Evolutionary conservation across 2,888 invertebrate species (phyloP).

Genomic region (Atrina japonica): DNA sequence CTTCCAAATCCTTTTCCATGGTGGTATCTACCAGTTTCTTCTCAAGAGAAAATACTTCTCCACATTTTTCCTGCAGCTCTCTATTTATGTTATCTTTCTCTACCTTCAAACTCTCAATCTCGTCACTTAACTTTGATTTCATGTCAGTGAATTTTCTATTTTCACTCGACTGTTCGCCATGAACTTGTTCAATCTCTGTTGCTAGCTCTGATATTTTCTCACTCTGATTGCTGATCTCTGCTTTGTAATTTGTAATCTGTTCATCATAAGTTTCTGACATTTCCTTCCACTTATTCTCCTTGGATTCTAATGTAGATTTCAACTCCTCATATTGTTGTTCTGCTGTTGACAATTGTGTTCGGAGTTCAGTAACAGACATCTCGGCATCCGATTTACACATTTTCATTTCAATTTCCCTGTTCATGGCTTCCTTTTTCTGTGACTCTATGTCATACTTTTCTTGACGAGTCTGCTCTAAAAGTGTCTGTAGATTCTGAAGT

Average conservation of each 20-base stretch:
- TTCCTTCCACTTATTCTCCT: slow-evolving; percentile 33
- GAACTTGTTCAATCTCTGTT: slow-evolving; percentile 14
- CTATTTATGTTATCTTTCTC: slow-evolving; percentile 21
- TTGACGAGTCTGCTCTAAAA: slow-evolving; percentile 29
- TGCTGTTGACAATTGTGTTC: slow-evolving; percentile 19
- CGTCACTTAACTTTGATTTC: slow-evolving; percentile 13
- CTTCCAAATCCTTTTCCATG: slow-evolving; percentile 16
- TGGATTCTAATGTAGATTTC: slow-evolving; percentile 26
- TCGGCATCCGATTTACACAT: slow-evolving; percentile 34
- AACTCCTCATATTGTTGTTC: slow-evolving; percentile 20
- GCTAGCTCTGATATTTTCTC: slow-evolving; percentile 42
- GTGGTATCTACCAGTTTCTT: slow-evolving; percentile 7
- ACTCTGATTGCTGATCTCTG: slow-evolving; percentile 40
- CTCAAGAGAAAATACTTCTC: slow-evolving; percentile 8
- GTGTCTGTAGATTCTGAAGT: not conserved
- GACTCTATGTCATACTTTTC: slow-evolving; percentile 44
- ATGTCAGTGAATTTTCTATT: slow-evolving; percentile 10
- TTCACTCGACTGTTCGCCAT: slow-evolving; percentile 13
- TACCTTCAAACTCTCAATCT: slow-evolving; percentile 1
- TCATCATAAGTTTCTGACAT: slow-evolving; percentile 19
- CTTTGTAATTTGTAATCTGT: slow-evolving; percentile 24
- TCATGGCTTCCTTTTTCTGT: slow-evolving; percentile 26
- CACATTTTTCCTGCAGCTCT: not conserved
- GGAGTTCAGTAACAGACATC: slow-evolving; percentile 28
- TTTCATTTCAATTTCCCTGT: slow-evolving; percentile 29